Conservation (phyloP, 1,140 invertebrate species). For the Chrysopa pallens region DNA sequence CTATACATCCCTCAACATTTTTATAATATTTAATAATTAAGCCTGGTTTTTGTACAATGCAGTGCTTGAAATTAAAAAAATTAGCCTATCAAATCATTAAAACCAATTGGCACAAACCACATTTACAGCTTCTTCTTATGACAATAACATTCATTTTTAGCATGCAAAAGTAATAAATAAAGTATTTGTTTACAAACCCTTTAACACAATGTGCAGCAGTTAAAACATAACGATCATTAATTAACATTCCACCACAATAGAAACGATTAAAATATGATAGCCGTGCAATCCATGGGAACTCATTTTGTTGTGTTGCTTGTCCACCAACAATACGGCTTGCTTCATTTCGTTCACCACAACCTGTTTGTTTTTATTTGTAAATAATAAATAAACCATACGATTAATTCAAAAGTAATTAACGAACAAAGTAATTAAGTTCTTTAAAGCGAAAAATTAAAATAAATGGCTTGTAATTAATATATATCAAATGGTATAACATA, state of each 20-base stretch:
- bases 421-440: background rate
- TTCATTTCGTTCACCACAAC: constrained; percentile 60
- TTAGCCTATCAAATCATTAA: too few species aligned
- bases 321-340: constrained; percentile 62
- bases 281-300: constrained; percentile 69
- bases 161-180: background rate
- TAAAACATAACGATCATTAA: constrained; percentile 63
- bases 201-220: constrained; percentile 72
- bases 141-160: background rate
- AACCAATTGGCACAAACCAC: too few species aligned
- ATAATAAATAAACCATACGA: constrained; percentile 1
- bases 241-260: constrained; percentile 69
- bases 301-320: constrained; percentile 44
- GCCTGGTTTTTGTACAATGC: too few species aligned
- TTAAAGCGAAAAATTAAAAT: background rate
- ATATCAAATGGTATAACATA: too few species aligned
- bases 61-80: too few species aligned
- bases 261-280: constrained; percentile 66
- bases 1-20: too few species aligned
- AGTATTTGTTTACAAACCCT: constrained; percentile 35
- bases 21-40: too few species aligned
- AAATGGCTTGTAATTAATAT: background rate
- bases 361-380: constrained; percentile 24
- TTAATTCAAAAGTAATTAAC: constrained; percentile 1
- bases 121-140: too few species aligned